Percentiles rank a stretch among this genome's conserved stretches.
phyloP scores from a whole-genome alignment of 2,888 invertebrate genomes.

The Rhaphigaster nebulosa region DNA sequence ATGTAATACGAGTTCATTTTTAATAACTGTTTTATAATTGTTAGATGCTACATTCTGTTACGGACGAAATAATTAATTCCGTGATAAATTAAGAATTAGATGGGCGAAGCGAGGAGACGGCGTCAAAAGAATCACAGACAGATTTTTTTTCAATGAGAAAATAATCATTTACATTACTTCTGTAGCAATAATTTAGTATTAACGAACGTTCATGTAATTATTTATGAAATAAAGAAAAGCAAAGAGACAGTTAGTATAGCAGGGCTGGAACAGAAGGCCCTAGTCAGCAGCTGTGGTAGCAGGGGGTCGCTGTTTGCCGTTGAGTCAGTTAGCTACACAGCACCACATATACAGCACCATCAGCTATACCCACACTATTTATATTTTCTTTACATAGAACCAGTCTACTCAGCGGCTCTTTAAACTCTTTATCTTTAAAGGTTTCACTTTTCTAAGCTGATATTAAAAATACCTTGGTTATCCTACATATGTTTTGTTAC shows the following conservation, averaged over 20 bases:
- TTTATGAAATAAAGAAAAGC: neutral
- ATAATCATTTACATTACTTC: neutral
- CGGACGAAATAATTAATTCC: too few relatives aligned
- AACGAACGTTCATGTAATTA: neutral
- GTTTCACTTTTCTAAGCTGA: neutral
- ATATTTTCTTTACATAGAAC: constrained; percentile 36
- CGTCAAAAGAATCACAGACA: too few relatives aligned
- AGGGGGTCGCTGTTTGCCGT: neutral
- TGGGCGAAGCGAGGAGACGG: too few relatives aligned
- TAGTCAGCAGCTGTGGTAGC: constrained; percentile 17
- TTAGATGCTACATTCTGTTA: too few relatives aligned
- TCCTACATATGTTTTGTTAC: too few relatives aligned
- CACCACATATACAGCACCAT: too few relatives aligned
- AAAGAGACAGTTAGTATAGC: neutral
- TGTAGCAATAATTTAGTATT: neutral
- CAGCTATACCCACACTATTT: neutral
- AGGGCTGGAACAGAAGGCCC: neutral
- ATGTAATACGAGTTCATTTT: too few relatives aligned
- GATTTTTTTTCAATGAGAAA: neutral
- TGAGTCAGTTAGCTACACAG: neutral
- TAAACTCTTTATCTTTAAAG: neutral
- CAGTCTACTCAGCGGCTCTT: neutral
- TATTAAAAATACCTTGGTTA: neutral
- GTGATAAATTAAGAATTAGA: too few relatives aligned
- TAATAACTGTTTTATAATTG: neutral